Conservation (phyloP, 1,140 invertebrate genomes). For the Nylanderia fulva region DNA sequence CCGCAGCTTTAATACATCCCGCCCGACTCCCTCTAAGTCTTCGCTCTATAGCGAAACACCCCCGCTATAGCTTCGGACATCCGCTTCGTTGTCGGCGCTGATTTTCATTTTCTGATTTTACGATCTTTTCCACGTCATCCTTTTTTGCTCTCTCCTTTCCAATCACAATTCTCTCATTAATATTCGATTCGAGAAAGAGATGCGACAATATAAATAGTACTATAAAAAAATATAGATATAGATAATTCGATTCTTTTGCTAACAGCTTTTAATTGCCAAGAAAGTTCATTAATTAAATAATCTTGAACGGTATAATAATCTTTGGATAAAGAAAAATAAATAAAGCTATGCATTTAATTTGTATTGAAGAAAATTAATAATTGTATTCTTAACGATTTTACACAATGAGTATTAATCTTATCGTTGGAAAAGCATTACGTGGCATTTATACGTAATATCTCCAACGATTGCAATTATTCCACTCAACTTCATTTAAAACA, state of each 20-base stretch:
- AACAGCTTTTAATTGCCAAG: too few species aligned
- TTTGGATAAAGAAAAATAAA: background rate
- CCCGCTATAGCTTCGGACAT: background rate
- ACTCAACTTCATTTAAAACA: background rate
- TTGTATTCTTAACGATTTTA: background rate
- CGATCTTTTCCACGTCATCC: conserved; percentile 16
- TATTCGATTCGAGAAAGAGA: background rate
- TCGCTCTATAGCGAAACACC: conserved; percentile 6
- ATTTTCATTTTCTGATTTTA: conserved; percentile 74
- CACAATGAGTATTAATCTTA: background rate
- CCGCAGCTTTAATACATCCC: conserved; percentile 80
- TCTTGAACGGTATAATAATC: too few species aligned
- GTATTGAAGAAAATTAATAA: background rate
- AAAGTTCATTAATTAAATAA: too few species aligned
- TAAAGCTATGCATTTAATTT: background rate
- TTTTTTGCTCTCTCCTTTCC: background rate
- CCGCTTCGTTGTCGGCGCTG: conserved; percentile 65
- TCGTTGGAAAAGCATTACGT: background rate
- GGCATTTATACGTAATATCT: background rate
- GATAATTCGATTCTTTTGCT: too few species aligned
- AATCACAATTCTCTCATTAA: background rate
- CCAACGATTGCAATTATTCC: background rate
- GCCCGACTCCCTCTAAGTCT: background rate
- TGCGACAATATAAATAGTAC: conserved; percentile 10
- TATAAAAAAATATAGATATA: too few species aligned